Percentiles rank a stretch among this genome's conserved stretches.
Evolutionary conservation across 2,797 vertebrate species (phyloP).

Genomic region (Smutsia gigantea): DNA sequence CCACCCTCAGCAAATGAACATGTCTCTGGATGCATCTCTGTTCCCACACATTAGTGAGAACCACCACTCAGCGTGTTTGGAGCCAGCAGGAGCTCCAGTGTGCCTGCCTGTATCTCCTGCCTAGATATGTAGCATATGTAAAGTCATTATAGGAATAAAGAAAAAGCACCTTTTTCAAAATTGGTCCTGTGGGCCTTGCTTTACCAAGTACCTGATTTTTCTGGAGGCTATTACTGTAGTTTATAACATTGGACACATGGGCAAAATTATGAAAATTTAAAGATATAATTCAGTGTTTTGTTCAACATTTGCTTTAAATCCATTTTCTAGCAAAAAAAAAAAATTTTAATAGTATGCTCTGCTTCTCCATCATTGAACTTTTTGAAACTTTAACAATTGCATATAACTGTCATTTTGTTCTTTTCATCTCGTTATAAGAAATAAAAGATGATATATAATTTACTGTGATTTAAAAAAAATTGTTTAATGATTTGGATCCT

Average conservation of each 20-base stretch:
- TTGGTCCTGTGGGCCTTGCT: neutral
- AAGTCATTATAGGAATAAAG: neutral
- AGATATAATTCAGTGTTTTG: neutral
- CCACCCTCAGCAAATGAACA: neutral
- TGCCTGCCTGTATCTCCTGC: neutral
- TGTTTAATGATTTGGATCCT: neutral
- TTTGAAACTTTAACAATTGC: conserved; percentile 58
- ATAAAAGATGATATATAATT: neutral
- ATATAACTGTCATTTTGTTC: neutral
- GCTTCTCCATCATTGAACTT: neutral
- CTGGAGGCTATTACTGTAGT: neutral
- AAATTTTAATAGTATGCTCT: neutral
- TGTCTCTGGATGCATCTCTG: neutral
- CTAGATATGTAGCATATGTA: neutral
- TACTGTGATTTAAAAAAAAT: neutral
- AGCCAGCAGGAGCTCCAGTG: neutral
- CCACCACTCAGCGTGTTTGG: neutral
- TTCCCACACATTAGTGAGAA: neutral
- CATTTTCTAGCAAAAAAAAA: conserved; percentile 33
- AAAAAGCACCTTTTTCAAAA: neutral
- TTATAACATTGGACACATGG: neutral
- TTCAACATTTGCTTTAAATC: conserved; percentile 51
- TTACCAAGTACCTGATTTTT: neutral
- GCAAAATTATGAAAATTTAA: neutral
- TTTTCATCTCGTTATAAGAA: neutral